Evolutionary conservation across 2,113 vertebrate species (phyloP), one percentile per base, ranked within the genome.

Genomic region (Onychorhynchus coronatus): DNA sequence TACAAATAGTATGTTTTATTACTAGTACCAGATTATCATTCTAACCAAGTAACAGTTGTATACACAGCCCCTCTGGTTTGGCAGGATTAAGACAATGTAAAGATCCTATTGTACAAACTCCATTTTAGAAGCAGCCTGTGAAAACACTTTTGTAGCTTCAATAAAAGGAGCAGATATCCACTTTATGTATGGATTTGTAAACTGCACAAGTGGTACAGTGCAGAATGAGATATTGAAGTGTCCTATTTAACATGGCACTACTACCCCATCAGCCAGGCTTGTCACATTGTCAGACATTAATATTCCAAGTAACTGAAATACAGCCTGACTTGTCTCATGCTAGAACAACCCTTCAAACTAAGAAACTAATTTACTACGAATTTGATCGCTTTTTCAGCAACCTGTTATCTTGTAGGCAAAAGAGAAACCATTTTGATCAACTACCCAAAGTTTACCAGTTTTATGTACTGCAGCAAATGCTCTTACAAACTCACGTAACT

Each of bases 331-430:
- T 85, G 23, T 52, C 9, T 52, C 20, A 25, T 37, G 47, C 33
- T 62, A 42, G n/a, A 76, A 37, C 2, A 56, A 12, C 28, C 1
- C 47, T 84, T 62, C 39, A 15, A 11, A 47, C 23, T 25, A 44
- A 66, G 47, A 68, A 58, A 28, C 11, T 30, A 37, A 62, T 35
- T 68, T 85, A 52, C 37, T 58, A 24, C 3, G 15, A 24, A 67
- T 46, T 31, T n/a, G 20, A 53, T 77, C 4, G 6, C 31, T 68
- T 72, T 56, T 67, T 56, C 46, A 24, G 6, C 44, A 47, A 9
- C 5, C 19, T 1, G 5, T 56, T 49, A 41, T 23, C 39, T 84
- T 0, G 0, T 12, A n/a, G 27, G 42, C 1, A 3, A 42, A 72
- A 67, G 42, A 72, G 6, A 47, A 88, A 31, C 33, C 9, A n/a